A percentile compares a stretch with the other conserved stretches of the same genome.
phyloP scores from a whole-genome alignment of 2,888 invertebrate genomes.

The Lacanobia wlatinum region DNA sequence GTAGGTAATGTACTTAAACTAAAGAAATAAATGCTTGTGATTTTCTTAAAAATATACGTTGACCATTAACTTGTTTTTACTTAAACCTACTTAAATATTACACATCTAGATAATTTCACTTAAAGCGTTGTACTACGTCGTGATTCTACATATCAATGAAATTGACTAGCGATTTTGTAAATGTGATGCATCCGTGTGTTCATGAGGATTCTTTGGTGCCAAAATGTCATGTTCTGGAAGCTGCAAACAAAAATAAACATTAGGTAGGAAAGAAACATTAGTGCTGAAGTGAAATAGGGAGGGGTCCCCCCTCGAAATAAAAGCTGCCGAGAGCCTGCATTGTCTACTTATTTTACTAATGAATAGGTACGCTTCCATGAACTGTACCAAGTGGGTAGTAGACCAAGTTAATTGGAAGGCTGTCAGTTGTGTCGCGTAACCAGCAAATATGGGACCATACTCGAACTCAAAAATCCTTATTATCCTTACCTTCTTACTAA shows the following conservation, averaged over 20 bases:
- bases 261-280: background rate
- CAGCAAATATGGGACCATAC: no score
- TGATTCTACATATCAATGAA: conserved; percentile 39
- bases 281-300: background rate
- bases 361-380: no score
- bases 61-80: conserved; percentile 14
- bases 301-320: no score
- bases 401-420: no score
- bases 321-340: no score
- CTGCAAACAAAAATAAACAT: conserved; percentile 65
- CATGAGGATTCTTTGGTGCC: conserved; percentile 81
- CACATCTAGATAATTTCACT: conserved; percentile 45
- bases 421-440: no score
- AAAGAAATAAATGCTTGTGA: conserved; percentile 47
- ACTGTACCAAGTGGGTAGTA: no score
- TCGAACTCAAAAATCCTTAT: no score
- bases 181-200: conserved; percentile 62
- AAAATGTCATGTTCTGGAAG: conserved; percentile 68
- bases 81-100: conserved; percentile 30
- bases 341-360: no score
- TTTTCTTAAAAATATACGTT: conserved; percentile 20
- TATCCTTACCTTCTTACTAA: no score
- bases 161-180: conserved; percentile 62
- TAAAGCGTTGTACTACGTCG: conserved; percentile 40
- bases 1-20: background rate